Base-by-base conservation (phyloP, 1,140 invertebrate species). In the Lineus longissimus region DNA sequence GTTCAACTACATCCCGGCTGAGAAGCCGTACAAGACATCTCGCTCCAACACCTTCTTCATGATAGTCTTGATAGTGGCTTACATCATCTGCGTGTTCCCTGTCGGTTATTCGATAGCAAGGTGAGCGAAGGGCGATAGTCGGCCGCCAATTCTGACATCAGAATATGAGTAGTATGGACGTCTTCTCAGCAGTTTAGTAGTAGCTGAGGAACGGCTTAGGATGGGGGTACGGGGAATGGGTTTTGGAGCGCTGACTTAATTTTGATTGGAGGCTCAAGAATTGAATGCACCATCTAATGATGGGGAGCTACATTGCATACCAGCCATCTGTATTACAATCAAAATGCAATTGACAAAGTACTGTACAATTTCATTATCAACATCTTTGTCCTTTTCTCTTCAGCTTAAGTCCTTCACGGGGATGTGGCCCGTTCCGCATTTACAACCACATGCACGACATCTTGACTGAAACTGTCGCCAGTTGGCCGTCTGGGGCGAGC, bases 21-120 rank as follows among this genome's bases (percentile, higher is more conserved):
- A 87, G 1, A 87, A 87, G 31, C 85, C 92, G 4, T 91, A 93
- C 73, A 86, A 89, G 61, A 90, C 91, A 19, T 93, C 91, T 0
- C 83, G 89, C 51, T 91, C 90, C 0, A 91, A 91, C 76, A 90
- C 89, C 0, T 82, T 94, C 41, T 94, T 93, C 75, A 92, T 93
- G 88, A 85, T 88, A 6, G 87, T 93, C 0, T 76, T 94, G 1
- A 73, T 94, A 0, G 68, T 94, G 0, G 89, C 90, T 17, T 93
- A 89, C 67, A 77, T 89, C 0, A 78, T 90, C 30, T 87, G 88
- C 0, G 83, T 89, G 2, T 75, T 88, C 1, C 88, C 90, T 0
- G 82, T 94, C 2, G 87, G 87, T 0, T 93, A 89, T 77, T 87
- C 88, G 0, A 84, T 94, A 4, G 87, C 88, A 0, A 87, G 88